A percentile compares a stretch with the other conserved stretches of the same genome.
phyloP scores from a whole-genome alignment of 2,888 invertebrate species.

The Germaria angustata region DNA sequence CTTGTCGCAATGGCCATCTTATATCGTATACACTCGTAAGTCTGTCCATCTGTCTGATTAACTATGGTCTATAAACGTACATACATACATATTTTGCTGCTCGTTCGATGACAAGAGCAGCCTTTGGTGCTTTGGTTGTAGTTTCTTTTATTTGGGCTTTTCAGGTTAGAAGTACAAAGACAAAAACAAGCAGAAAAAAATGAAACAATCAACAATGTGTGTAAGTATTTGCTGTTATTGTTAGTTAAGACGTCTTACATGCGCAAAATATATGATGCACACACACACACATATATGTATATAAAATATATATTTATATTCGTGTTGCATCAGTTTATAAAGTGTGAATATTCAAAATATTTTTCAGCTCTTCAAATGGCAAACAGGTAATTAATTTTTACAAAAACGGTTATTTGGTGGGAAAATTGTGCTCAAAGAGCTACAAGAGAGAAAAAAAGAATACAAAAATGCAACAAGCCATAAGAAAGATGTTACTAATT shows the following conservation, averaged over 20 bases:
- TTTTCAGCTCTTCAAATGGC: constrained; percentile 64
- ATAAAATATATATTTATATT: constrained; percentile 57
- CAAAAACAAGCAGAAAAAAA: neutral
- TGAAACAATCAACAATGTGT: neutral
- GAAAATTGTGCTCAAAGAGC: constrained; percentile 50
- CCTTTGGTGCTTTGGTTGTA: constrained; percentile 47
- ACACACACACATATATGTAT: neutral
- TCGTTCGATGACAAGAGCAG: constrained; percentile 40
- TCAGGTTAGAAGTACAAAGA: constrained; percentile 25
- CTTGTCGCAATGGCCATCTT: constrained; percentile 55
- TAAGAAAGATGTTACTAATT: constrained; percentile 59
- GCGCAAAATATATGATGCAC: constrained; percentile 19
- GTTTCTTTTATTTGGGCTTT: constrained; percentile 42
- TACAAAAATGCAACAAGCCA: neutral
- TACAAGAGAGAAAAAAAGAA: constrained; percentile 8
- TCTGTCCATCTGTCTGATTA: constrained; percentile 16
- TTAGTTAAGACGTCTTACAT: constrained; percentile 19
- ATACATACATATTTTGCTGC: constrained; percentile 14
- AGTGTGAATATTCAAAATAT: constrained; percentile 68
- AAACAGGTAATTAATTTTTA: constrained; percentile 66
- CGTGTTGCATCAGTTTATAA: constrained; percentile 67
- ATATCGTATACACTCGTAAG: neutral
- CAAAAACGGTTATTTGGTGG: constrained; percentile 65
- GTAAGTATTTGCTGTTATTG: constrained; percentile 16
- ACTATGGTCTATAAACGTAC: constrained; percentile 27